These are phyloP conservation scores for Euplagia quadripunctaria DNA, from an alignment of 2,888 invertebrate species.

Conservation along the genomic window DNA sequence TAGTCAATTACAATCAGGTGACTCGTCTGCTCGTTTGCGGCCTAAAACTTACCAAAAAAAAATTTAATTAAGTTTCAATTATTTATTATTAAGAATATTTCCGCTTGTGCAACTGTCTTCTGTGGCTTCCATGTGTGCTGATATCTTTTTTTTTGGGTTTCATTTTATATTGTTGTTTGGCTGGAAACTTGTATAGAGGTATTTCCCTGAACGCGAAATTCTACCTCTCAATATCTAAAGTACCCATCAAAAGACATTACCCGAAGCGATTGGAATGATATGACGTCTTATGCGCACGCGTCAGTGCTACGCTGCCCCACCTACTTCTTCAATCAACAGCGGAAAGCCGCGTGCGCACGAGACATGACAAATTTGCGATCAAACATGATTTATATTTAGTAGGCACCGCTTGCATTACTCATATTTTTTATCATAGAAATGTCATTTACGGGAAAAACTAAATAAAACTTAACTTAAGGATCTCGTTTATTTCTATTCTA, in stretches of 20 bases:
- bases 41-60: too few relatives aligned
- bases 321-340: conserved; percentile 6
- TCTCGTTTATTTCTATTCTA: background rate
- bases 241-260: background rate
- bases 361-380: conserved; percentile 44
- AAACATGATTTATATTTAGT: conserved; percentile 5
- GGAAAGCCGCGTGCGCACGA: conserved; percentile 9
- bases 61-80: too few relatives aligned
- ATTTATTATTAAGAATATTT: too few relatives aligned
- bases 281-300: conserved; percentile 18
- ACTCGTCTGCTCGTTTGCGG: too few relatives aligned
- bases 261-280: conserved; percentile 16
- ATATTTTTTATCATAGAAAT: background rate
- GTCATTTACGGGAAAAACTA: background rate
- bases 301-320: conserved; percentile 2
- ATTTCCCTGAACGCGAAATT: background rate
- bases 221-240: background rate
- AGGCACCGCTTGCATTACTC: background rate
- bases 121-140: too few relatives aligned
- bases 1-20: too few relatives aligned
- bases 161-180: too few relatives aligned
- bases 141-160: too few relatives aligned
- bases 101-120: too few relatives aligned
- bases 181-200: background rate
- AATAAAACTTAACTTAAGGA: background rate